phyloP scores from a whole-genome alignment of 2,888 invertebrate genomes.

The Epistrophe eligans region DNA sequence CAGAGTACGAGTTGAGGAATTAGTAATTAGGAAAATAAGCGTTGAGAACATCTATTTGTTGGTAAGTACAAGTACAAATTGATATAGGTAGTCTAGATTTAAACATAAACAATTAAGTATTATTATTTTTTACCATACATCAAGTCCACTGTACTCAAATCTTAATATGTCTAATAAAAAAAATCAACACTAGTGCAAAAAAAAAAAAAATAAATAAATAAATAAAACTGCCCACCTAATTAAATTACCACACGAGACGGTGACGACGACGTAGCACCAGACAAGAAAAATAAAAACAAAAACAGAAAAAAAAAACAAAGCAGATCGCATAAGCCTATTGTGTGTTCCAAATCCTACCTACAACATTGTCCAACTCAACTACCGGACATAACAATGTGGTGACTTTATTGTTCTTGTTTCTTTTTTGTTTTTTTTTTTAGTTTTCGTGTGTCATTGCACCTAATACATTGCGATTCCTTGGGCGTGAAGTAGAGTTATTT shows the following conservation, averaged over 20 bases:
- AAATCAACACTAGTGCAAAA: slow-evolving; percentile 13
- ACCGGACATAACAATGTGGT: slow-evolving; percentile 45
- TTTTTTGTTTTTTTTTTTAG: slow-evolving; percentile 9
- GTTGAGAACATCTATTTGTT: too few relatives aligned
- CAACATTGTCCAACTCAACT: slow-evolving; percentile 8
- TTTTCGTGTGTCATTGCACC: slow-evolving; percentile 50
- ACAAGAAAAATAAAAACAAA: slow-evolving; percentile 24
- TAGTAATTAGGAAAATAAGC: too few relatives aligned
- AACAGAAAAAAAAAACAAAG: neutral
- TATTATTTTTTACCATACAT: neutral
- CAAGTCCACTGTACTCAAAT: neutral
- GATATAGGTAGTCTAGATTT: too few relatives aligned
- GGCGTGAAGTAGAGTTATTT: neutral
- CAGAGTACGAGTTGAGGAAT: too few relatives aligned
- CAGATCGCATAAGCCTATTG: slow-evolving; percentile 46
- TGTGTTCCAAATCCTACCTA: slow-evolving; percentile 38
- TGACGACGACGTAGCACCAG: neutral
- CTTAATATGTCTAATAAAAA: neutral
- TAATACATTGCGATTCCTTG: slow-evolving; percentile 14
- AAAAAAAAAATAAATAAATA: neutral
- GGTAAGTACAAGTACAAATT: too few relatives aligned
- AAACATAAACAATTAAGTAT: neutral
- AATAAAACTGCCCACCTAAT: slow-evolving; percentile 35
- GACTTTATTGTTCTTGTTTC: slow-evolving; percentile 37
- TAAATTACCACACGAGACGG: slow-evolving; percentile 51